Percentiles rank a stretch among this genome's conserved stretches.
phyloP scores from a whole-genome alignment of 1,140 invertebrate species.

The Cydia splendana region DNA sequence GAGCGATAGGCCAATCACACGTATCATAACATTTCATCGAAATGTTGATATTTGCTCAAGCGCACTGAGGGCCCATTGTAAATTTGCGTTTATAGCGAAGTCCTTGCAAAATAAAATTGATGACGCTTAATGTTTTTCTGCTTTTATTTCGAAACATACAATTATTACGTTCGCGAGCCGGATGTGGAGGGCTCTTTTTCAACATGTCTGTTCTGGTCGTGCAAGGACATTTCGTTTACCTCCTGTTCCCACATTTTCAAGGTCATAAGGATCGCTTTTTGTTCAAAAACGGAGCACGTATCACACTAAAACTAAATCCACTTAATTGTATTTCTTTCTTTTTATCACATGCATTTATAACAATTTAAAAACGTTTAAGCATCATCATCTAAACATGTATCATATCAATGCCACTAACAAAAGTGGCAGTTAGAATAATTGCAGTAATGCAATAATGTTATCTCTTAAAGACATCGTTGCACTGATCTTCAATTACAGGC shows the following conservation, averaged over 20 bases:
- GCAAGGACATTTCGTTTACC: conserved; percentile 56
- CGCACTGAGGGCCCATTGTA: not conserved
- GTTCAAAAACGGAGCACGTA: not conserved
- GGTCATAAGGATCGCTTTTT: conserved; percentile 43
- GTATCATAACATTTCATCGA: conserved; percentile 29
- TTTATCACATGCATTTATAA: not conserved
- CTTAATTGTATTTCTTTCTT: not conserved
- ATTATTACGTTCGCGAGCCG: conserved; percentile 39
- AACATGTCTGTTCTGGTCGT: conserved; percentile 48
- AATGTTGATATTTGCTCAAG: conserved; percentile 2
- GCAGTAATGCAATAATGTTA: conserved; percentile 32
- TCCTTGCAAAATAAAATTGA: conserved; percentile 20
- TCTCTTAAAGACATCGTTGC: conserved; percentile 29
- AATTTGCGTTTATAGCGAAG: not conserved
- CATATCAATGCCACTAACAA: conserved; percentile 22
- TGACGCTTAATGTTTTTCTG: conserved; percentile 15
- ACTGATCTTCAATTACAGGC: conserved; percentile 25
- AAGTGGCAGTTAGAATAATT: conserved; percentile 16
- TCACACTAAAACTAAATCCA: not conserved
- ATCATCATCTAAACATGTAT: conserved; percentile 13
- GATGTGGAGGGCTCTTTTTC: conserved; percentile 54
- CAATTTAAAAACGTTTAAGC: conserved; percentile 8
- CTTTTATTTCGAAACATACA: conserved; percentile 36
- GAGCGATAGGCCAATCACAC: conserved; percentile 36
- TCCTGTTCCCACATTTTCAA: conserved; percentile 59